Evolutionary conservation across 1,140 invertebrate species (phyloP).

Genomic region (Nasonia giraulti): DNA sequence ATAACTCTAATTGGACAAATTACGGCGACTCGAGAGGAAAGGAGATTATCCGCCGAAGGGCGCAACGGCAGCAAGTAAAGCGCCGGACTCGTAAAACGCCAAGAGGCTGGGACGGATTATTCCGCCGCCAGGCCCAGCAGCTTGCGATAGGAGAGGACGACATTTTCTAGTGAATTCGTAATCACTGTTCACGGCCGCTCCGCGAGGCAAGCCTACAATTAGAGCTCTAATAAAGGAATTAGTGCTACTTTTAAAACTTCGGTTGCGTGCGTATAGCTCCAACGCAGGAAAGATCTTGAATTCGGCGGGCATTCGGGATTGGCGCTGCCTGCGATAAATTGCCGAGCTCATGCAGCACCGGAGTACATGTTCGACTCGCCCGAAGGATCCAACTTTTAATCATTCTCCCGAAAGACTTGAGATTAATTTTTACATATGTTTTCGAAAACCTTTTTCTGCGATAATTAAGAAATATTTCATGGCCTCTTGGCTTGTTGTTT

Average conservation of each 20-base stretch:
- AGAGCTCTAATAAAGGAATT: neutral
- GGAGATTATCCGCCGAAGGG: neutral
- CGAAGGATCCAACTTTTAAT: neutral
- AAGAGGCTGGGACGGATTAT: neutral
- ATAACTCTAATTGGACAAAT: constrained; percentile 4
- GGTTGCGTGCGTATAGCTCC: neutral
- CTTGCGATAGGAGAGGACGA: neutral
- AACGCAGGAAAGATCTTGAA: neutral
- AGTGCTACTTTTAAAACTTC: neutral
- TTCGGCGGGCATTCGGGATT: neutral
- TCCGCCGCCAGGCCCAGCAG: neutral
- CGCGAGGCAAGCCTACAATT: neutral
- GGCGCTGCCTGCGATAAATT: no score
- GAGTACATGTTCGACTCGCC: neutral
- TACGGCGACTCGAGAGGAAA: neutral
- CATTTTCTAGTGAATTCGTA: neutral
- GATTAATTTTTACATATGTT: neutral
- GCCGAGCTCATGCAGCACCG: no score
- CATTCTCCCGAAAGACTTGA: neutral
- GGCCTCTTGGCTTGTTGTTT: no score
- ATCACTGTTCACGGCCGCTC: neutral
- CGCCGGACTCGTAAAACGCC: neutral
- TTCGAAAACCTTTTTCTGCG: no score
- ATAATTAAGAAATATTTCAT: no score
- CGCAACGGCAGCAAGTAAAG: no score